phyloP scores from a whole-genome alignment of 2,888 invertebrate species.

The Sphaerophoria rueppellii region DNA sequence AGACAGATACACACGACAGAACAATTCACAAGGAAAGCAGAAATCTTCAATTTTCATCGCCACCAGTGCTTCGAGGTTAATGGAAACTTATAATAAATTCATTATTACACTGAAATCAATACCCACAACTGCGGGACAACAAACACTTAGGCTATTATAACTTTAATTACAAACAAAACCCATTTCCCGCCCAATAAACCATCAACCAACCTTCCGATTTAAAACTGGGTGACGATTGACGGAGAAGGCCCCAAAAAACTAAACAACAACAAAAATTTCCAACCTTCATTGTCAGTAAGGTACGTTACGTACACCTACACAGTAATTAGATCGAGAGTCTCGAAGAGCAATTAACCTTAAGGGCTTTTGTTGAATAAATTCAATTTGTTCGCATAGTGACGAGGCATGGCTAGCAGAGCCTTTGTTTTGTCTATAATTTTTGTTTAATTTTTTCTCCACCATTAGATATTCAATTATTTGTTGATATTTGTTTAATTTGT shows the following conservation, averaged over 20 bases:
- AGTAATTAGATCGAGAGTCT: slow-evolving; percentile 41
- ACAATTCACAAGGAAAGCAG: background rate
- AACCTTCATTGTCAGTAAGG: background rate
- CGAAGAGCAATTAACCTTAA: slow-evolving; percentile 30
- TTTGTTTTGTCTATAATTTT: background rate
- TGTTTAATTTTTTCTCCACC: background rate
- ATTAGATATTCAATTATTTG: slow-evolving; percentile 22
- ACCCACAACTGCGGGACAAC: background rate
- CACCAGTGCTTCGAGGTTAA: background rate
- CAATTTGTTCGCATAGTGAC: slow-evolving; percentile 22
- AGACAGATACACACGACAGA: no score
- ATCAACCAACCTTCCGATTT: background rate
- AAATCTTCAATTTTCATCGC: background rate
- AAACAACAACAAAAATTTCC: background rate
- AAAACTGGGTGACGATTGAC: background rate
- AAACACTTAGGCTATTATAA: slow-evolving; percentile 29
- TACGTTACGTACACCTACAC: background rate
- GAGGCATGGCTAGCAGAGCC: background rate
- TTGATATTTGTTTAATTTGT: slow-evolving; percentile 13
- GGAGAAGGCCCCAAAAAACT: background rate
- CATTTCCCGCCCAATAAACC: background rate
- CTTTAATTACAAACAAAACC: slow-evolving; percentile 16
- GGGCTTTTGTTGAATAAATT: slow-evolving; percentile 16
- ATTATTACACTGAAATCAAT: slow-evolving; percentile 31
- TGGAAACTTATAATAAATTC: slow-evolving; percentile 15